Evolutionary conservation across 2,888 invertebrate species (phyloP), one percentile per base, ranked within the genome.

Genomic region (Eurytoma californica): DNA sequence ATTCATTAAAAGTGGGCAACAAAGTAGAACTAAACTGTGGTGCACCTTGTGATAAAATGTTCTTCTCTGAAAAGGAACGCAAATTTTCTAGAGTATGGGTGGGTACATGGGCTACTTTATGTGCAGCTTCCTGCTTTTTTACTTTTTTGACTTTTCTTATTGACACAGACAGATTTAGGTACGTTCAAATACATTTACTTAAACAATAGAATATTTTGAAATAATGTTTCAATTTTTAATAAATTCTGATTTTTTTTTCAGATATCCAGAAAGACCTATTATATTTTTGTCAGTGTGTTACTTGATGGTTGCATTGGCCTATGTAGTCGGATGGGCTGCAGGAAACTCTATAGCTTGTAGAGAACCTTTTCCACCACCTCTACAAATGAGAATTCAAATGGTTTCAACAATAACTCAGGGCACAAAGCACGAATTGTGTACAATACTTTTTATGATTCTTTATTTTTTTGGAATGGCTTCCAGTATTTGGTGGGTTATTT

Each of bases 401-500:
- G 94, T 95, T 84, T 94, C 95, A 83, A 95, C 95, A 63, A 96
- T 97, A 86, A 95, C 97, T 24, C 97, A 98, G 91, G 98, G 96
- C 86, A 95, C 95, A 80, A 95, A 95, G 87, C 94, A 94, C 90
- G 95, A 95, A 90, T 91, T 93, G 86, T 98, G 98, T 91, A 98
- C 98, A 55, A 95, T 98, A 82, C 93, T 98, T 77, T 98, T 98
- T 91, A 98, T 98, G 97, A 93, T 97, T 86, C 93, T 98, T 65
- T 97, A 97, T 91, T 98, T 98, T 92, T 98, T 98, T 90, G 96
- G 96, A 88, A 98, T 98, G 97, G 97, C 98, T 39, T 97, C 97
- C 65, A 97, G 96, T 88, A 97, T 98, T 87, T 98, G 98, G 98
- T 98, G 98, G 98, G 97, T 98, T 72, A 95, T 98, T 85, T 92